phyloP scores from a whole-genome alignment of 2,888 invertebrate species.

The Coecobrya sp. region DNA sequence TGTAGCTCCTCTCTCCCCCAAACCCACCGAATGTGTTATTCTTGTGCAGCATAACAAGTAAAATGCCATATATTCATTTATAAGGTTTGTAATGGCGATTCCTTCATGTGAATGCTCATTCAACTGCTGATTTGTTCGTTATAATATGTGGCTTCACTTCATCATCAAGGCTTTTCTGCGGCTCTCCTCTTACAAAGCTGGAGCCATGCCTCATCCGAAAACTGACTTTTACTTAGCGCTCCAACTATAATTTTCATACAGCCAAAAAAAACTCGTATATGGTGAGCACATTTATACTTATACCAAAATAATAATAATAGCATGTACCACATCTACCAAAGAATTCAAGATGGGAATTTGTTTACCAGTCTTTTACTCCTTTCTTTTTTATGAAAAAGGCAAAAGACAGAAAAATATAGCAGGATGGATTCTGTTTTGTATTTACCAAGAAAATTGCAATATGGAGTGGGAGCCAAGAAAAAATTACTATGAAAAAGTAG shows the following conservation, averaged over 20 bases:
- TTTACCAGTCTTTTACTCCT: conserved; percentile 47
- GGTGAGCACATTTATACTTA: conserved; percentile 30
- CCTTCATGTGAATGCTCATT: conserved; percentile 67
- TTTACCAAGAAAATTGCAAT: conserved; percentile 77
- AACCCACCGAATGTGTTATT: conserved; percentile 34
- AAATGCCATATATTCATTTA: conserved; percentile 71
- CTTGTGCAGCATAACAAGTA: not conserved
- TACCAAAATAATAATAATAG: not conserved
- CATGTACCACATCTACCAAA: not conserved
- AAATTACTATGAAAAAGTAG: conserved; percentile 12
- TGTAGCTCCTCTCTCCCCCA: not conserved
- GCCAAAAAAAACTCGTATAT: conserved; percentile 45
- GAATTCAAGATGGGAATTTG: conserved; percentile 71
- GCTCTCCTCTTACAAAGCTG: conserved; percentile 68
- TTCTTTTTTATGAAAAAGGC: conserved; percentile 21
- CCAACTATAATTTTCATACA: conserved; percentile 64
- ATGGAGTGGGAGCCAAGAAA: conserved; percentile 77
- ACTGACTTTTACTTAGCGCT: conserved; percentile 74
- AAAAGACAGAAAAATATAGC: conserved; percentile 5
- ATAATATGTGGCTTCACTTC: conserved; percentile 74
- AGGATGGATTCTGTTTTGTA: conserved; percentile 72
- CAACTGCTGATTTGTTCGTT: conserved; percentile 77
- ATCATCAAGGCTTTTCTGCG: conserved; percentile 79
- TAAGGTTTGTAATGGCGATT: conserved; percentile 48
- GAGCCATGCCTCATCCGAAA: conserved; percentile 72